A percentile compares a stretch with the other conserved stretches of the same genome.
phyloP scores from a whole-genome alignment of 2,113 vertebrate genomes.

The Pluvialis apricaria region DNA sequence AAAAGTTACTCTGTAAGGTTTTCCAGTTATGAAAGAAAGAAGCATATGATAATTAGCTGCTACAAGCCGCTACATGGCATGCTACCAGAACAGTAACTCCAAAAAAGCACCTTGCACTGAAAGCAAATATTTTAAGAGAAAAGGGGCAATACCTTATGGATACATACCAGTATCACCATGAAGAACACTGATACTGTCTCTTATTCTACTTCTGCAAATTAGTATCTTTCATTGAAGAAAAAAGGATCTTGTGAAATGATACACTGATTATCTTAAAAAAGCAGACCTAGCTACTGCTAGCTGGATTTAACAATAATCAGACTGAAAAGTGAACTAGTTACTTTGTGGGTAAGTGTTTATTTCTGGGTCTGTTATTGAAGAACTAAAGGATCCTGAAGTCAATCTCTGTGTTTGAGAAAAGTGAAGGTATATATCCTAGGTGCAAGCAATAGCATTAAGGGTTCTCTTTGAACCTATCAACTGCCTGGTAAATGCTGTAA shows the following conservation, averaged over 20 bases:
- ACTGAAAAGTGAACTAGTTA: not conserved
- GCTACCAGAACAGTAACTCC: not conserved
- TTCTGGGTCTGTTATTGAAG: not conserved
- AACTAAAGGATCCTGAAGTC: not conserved
- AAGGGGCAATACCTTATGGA: not conserved
- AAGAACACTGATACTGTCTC: not conserved
- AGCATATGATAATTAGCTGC: not conserved
- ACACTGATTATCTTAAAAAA: not conserved
- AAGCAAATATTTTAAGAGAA: not conserved
- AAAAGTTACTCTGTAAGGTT: not conserved
- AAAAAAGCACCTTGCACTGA: not conserved
- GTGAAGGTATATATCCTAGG: not conserved
- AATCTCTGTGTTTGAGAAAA: not conserved
- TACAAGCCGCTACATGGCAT: slow-evolving; percentile 34
- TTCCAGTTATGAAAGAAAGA: not conserved
- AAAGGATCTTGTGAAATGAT: not conserved
- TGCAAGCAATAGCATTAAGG: not conserved
- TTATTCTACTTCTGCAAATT: not conserved
- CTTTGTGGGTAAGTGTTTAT: not conserved
- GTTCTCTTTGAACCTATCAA: not conserved
- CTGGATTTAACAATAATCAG: not conserved
- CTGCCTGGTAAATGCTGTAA: not conserved
- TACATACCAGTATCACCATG: not conserved
- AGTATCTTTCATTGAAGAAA: not conserved
- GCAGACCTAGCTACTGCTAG: not conserved